phyloP scores from a whole-genome alignment of 2,113 vertebrate species.

The Girardinichthys multiradiatus region DNA sequence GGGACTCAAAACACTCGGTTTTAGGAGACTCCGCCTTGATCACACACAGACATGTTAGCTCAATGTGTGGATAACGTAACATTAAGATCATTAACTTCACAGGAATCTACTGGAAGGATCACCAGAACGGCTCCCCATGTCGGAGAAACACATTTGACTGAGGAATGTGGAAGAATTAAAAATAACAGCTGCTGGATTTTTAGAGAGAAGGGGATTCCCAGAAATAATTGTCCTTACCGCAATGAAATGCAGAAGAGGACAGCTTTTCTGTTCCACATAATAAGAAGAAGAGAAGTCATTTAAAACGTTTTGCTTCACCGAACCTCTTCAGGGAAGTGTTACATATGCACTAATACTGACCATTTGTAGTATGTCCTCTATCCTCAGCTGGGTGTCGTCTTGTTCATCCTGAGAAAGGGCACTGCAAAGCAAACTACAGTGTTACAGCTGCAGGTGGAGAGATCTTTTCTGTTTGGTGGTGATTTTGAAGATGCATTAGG shows the following conservation, averaged over 20 bases:
- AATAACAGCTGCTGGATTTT: neutral
- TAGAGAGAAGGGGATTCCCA: neutral
- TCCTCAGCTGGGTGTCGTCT: slow-evolving; percentile 90
- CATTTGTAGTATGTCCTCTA: slow-evolving; percentile 91
- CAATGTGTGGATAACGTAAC: neutral
- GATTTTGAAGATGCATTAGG: neutral
- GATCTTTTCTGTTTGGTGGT: too few species aligned
- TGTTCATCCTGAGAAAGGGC: slow-evolving; percentile 94
- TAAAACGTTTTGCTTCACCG: neutral
- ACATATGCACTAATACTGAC: slow-evolving; percentile 76
- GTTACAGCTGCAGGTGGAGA: neutral
- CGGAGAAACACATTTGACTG: neutral
- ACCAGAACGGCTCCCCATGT: neutral
- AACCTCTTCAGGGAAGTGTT: neutral
- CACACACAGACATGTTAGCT: slow-evolving; percentile 9
- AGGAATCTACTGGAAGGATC: neutral
- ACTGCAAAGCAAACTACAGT: slow-evolving; percentile 68
- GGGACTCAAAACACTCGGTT: slow-evolving; percentile 90
- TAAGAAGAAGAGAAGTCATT: slow-evolving; percentile 36
- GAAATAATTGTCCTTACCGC: slow-evolving; percentile 62
- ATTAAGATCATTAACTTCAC: neutral
- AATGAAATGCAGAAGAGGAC: slow-evolving; percentile 76
- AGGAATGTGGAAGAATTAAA: neutral
- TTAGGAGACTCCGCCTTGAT: slow-evolving; percentile 85
- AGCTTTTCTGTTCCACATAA: slow-evolving; percentile 73